Conservation (phyloP, 2,888 invertebrate species). For the Coleophora flavipennella region DNA sequence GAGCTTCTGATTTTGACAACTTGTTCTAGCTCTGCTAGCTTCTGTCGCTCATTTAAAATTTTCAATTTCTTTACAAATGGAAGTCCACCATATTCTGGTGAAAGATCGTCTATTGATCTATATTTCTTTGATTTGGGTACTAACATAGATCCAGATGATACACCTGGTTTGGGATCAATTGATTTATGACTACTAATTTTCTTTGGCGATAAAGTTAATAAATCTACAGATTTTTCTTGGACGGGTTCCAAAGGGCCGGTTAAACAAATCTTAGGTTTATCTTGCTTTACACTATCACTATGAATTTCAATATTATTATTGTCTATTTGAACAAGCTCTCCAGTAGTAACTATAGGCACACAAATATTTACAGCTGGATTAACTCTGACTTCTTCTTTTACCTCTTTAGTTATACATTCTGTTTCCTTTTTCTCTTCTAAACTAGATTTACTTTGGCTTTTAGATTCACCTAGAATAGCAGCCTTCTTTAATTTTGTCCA, state of each 20-base stretch:
- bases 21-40: constrained; percentile 85
- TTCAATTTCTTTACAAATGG: constrained; percentile 92
- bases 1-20: constrained; percentile 84
- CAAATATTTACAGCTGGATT: constrained; percentile 43
- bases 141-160: constrained; percentile 33
- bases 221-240: constrained; percentile 60
- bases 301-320: constrained; percentile 54
- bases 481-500: constrained; percentile 87
- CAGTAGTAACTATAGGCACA: constrained; percentile 55
- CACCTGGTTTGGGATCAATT: constrained; percentile 29
- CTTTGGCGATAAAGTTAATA: constrained; percentile 55
- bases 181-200: constrained; percentile 32
- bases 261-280: constrained; percentile 56
- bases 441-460: constrained; percentile 50
- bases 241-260: constrained; percentile 59
- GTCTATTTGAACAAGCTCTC: constrained; percentile 65
- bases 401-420: constrained; percentile 28
- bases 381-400: constrained; percentile 23
- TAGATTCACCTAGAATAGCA: constrained; percentile 70
- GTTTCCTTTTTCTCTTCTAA: constrained; percentile 43
- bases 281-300: constrained; percentile 47
- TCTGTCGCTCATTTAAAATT: constrained; percentile 90
- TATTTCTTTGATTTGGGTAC: constrained; percentile 76
- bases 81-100: constrained; percentile 88
- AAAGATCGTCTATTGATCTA: constrained; percentile 87